phyloP scores from a whole-genome alignment of 2,113 vertebrate species.

The Cheilinus undulatus region DNA sequence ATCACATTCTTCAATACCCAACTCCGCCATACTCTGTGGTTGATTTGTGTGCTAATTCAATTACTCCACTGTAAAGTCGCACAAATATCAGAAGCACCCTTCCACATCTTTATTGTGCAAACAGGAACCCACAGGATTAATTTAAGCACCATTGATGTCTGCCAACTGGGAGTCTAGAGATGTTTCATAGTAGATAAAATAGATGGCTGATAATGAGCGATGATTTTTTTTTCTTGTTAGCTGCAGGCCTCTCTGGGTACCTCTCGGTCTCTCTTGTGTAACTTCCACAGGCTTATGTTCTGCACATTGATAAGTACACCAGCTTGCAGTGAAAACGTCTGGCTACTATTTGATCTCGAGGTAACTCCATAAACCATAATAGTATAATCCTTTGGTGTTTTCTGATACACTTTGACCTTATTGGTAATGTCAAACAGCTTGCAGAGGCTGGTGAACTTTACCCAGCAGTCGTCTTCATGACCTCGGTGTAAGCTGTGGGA shows the following conservation, averaged over 20 bases:
- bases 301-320: constrained; percentile 56
- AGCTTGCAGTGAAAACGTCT: constrained; percentile 8
- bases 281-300: constrained; percentile 54
- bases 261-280: constrained; percentile 69
- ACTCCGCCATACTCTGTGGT: constrained; percentile 46
- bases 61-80: constrained; percentile 75
- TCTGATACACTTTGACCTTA: constrained; percentile 80
- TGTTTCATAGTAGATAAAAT: constrained; percentile 79
- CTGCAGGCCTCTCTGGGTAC: constrained; percentile 67
- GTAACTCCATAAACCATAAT: constrained; percentile 50
- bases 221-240: constrained; percentile 54
- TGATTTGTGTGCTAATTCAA: constrained; percentile 79
- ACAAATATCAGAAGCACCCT: constrained; percentile 77
- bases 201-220: constrained; percentile 81
- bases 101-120: constrained; percentile 78
- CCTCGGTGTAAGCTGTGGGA: constrained; percentile 70
- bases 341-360: constrained; percentile 23
- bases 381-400: constrained; percentile 73
- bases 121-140: constrained; percentile 80
- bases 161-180: constrained; percentile 79
- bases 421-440: constrained; percentile 83
- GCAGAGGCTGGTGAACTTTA: constrained; percentile 81
- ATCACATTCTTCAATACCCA: constrained; percentile 58
- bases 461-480: constrained; percentile 70
- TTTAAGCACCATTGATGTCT: constrained; percentile 80